Conservation (phyloP, 2,797 vertebrate species). For the Cyclopterus lumpus region DNA sequence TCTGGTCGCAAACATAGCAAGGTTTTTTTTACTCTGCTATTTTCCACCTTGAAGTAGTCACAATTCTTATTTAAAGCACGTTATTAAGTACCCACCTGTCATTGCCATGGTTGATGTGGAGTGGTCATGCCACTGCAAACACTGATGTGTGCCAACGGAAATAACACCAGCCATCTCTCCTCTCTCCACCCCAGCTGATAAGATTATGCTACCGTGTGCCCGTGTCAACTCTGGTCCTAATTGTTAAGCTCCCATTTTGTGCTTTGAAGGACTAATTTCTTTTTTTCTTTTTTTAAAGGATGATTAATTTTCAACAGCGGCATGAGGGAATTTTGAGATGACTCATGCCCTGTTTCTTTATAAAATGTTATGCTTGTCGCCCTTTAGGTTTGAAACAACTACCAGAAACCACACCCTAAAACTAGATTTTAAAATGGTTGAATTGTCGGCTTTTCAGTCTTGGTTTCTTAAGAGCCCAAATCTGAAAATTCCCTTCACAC, state of each 20-base stretch:
- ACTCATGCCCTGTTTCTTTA: not conserved
- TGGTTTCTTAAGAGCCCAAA: not conserved
- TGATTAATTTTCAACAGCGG: not conserved
- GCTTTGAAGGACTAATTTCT: conserved; percentile 4
- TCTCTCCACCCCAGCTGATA: conserved; percentile 66
- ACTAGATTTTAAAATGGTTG: not conserved
- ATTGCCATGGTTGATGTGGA: conserved; percentile 39
- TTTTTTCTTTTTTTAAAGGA: not conserved
- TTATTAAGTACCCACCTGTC: conserved; percentile 51
- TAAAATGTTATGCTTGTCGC: not conserved
- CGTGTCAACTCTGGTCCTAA: conserved; percentile 53
- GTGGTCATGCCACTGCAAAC: conserved; percentile 66
- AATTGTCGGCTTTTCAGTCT: not conserved
- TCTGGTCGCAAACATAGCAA: conserved; percentile 12
- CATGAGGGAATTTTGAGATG: not conserved
- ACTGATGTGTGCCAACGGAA: conserved; percentile 74
- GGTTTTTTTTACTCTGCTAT: not conserved
- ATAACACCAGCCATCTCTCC: conserved; percentile 65
- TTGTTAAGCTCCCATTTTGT: conserved; percentile 38
- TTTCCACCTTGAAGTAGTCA: conserved; percentile 45
- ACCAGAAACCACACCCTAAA: not conserved
- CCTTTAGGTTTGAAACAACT: not conserved
- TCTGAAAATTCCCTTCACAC: conserved; percentile 42
- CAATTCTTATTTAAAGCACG: conserved; percentile 51
- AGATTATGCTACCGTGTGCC: conserved; percentile 56